These are phyloP conservation scores for Drosophila niveifrons DNA, from an alignment of 2,888 invertebrate species.

Conservation along the genomic window DNA sequence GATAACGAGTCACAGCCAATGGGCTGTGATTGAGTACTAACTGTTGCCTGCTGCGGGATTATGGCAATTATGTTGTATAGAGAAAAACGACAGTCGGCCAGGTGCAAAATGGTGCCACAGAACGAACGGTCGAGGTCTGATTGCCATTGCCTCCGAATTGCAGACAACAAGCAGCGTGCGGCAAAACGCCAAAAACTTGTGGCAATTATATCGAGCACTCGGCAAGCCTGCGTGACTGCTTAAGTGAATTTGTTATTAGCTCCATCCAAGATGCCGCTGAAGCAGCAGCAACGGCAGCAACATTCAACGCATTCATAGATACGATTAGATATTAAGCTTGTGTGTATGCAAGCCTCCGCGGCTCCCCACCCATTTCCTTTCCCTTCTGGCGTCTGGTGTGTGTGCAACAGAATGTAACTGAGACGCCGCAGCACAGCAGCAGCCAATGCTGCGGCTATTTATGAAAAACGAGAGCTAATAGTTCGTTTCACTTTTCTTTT, in stretches of 20 bases:
- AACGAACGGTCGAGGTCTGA: constrained; percentile 75
- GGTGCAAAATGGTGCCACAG: constrained; percentile 65
- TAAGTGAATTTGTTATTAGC: constrained; percentile 70
- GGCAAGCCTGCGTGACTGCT: constrained; percentile 58
- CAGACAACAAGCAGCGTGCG: constrained; percentile 31
- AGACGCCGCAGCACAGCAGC: constrained; percentile 23
- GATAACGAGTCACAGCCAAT: constrained; percentile 5
- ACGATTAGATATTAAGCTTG: not conserved
- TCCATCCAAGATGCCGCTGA: constrained; percentile 49
- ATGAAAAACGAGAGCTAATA: constrained; percentile 81
- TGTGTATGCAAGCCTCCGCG: not conserved
- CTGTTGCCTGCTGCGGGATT: constrained; percentile 39
- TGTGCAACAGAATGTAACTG: constrained; percentile 79
- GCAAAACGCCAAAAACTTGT: constrained; percentile 46
- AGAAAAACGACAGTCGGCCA: constrained; percentile 33
- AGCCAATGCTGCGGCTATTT: constrained; percentile 40
- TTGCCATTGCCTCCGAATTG: constrained; percentile 70
- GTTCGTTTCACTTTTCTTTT: constrained; percentile 81
- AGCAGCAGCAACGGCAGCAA: constrained; percentile 37
- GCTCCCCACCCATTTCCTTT: not conserved
- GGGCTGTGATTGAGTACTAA: constrained; percentile 9
- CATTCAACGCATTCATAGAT: constrained; percentile 39
- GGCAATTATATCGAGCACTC: constrained; percentile 58
- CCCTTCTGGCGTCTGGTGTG: constrained; percentile 9
- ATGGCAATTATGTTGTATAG: constrained; percentile 57